Evolutionary conservation across 2,113 vertebrate genomes (phyloP).

Genomic region (Uria lomvia): DNA sequence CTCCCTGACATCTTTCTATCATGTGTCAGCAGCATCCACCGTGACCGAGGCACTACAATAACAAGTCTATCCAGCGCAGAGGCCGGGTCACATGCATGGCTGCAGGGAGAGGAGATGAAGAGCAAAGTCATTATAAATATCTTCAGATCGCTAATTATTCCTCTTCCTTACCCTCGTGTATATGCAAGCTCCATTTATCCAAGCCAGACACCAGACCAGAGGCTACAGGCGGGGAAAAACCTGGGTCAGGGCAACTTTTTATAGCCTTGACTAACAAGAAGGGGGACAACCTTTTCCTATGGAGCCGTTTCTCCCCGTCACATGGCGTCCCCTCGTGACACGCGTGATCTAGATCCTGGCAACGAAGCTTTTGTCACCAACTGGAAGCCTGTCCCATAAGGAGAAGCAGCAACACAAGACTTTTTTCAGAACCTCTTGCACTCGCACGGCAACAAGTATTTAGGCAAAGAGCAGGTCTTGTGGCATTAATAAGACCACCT

Average conservation of each 20-base stretch:
- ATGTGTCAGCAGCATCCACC: neutral
- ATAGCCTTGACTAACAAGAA: neutral
- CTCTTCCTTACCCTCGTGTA: neutral
- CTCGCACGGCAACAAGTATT: neutral
- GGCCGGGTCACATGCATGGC: conserved; percentile 36
- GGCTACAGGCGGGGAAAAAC: neutral
- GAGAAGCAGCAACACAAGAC: neutral
- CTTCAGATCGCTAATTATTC: neutral
- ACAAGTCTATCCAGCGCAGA: neutral
- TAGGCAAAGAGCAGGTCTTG: neutral
- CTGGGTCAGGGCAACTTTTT: neutral
- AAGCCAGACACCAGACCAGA: neutral
- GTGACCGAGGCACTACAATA: conserved; percentile 37
- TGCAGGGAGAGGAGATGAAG: neutral
- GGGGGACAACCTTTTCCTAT: neutral
- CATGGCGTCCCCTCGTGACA: neutral
- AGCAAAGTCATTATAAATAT: neutral
- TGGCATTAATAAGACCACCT: neutral
- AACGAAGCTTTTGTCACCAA: neutral
- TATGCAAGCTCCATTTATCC: neutral
- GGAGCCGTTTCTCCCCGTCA: neutral
- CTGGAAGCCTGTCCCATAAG: neutral
- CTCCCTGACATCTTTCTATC: neutral
- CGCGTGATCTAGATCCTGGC: neutral
- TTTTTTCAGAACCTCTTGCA: neutral